Base-by-base conservation (phyloP, 2,113 vertebrate genomes). In the Austrofundulus limnaeus region DNA sequence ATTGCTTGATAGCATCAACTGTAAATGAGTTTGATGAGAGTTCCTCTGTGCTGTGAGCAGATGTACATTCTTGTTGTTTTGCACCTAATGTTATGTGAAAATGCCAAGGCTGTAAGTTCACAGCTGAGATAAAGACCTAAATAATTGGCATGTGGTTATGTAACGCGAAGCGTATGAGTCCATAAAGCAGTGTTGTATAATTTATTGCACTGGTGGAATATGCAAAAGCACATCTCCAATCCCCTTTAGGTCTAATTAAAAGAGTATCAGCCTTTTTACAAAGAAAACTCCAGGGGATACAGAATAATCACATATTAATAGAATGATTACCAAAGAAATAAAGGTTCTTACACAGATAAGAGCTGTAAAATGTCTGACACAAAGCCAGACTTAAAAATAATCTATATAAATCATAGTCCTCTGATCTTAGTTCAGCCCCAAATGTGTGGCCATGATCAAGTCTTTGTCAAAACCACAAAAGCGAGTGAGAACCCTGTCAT, bases 171-270 rank as follows among this genome's bases (percentile, higher is more conserved):
- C 21, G 17, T 23, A 38, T 39, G 63, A 79, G 57, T 79, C 61
- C 72, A 73, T 72, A 73, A 63, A 70, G 52, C 59, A 66, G 55
- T 65, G 75, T 69, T 90, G 75, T 85, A 84, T 90, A 82, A 88
- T 90, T 87, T 79, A 90, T 80, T 48, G 65, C 78, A 64, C 62
- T 66, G 19, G 75, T 78, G 60, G 75, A 86, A 86, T 80, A 78
- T 88, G 75, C 80, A 84, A 83, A 88, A 81, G 68, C 70, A 77
- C 55, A 53, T 51, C 63, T 85, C 72, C 76, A 83, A 87, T 88
- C 81, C 88, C 87, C 86, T 83, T 84, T 77, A 84, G 88, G 82
- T 84, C 88, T 88, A 88, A 90, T 90, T 90, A 90, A 90, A 87
- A 84, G 74, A 83, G 73, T 74, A 85, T 86, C 85, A 85, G 70